phyloP scores from a whole-genome alignment of 2,888 invertebrate genomes.

The Heliconius ismenius region DNA sequence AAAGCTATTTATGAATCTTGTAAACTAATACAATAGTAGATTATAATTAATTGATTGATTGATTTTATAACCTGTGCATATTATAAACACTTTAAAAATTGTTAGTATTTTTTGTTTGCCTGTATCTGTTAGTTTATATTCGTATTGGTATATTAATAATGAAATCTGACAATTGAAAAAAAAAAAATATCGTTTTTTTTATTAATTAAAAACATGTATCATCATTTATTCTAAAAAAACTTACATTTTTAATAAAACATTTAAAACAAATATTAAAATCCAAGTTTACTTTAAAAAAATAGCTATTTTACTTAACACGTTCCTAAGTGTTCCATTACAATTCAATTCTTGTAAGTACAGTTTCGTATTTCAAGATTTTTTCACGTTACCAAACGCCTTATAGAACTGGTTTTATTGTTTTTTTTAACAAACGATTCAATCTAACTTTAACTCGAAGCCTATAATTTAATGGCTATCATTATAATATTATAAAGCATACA shows the following conservation, averaged over 20 bases:
- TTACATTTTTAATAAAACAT: neutral
- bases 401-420: constrained; percentile 2
- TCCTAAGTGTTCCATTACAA: constrained; percentile 1
- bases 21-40: neutral
- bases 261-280: neutral
- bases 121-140: neutral
- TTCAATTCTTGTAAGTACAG: constrained; percentile 1
- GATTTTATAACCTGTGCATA: neutral
- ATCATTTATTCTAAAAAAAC: neutral
- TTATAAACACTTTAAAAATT: neutral
- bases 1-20: constrained; percentile 19
- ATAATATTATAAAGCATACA: neutral
- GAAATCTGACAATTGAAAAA: neutral
- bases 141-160: neutral
- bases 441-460: neutral
- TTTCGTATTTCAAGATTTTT: neutral
- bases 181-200: neutral
- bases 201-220: neutral
- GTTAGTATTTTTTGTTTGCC: neutral
- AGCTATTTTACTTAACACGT: neutral
- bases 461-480: neutral
- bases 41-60: constrained; percentile 2
- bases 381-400: neutral
- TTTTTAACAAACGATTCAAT: constrained; percentile 3
- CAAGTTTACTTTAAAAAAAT: neutral